Percentiles rank a stretch among this genome's conserved stretches.
These are phyloP conservation scores for Anolis sagrei DNA, from an alignment of 2,113 vertebrate species.

Conservation along the genomic window DNA sequence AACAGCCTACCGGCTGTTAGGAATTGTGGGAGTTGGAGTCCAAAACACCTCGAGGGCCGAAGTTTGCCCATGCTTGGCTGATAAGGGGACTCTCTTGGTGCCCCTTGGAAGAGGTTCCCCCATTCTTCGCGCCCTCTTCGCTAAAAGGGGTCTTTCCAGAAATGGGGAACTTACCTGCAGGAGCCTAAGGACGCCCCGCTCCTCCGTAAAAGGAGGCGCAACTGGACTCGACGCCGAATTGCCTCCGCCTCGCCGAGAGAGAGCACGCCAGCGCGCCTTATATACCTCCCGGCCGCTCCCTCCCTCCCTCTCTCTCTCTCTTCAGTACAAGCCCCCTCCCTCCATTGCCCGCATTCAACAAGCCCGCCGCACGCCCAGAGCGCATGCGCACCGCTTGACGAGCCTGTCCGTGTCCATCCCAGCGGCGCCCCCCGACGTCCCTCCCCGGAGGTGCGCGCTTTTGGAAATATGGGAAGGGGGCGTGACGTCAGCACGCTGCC, in stretches of 20 bases:
- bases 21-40: too few relatives aligned
- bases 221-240: neutral
- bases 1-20: too few relatives aligned
- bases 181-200: neutral
- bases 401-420: neutral
- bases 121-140: too few relatives aligned
- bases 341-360: neutral
- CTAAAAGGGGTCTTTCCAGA: too few relatives aligned
- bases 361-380: neutral
- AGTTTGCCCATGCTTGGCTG: too few relatives aligned
- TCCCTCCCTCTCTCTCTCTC: neutral
- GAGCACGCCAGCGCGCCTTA: neutral
- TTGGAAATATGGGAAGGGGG: neutral
- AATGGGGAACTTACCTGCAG: neutral
- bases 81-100: too few relatives aligned
- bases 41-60: too few relatives aligned
- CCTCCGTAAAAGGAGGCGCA: neutral
- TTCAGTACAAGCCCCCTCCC: neutral
- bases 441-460: neutral
- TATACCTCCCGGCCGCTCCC: neutral
- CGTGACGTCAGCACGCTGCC: too few relatives aligned
- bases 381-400: neutral
- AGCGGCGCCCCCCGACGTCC: neutral
- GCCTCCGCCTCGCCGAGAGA: constrained; percentile 8
- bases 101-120: too few relatives aligned